Evolutionary conservation across 1,140 invertebrate genomes (phyloP).

Genomic region (Penaeus indicus): DNA sequence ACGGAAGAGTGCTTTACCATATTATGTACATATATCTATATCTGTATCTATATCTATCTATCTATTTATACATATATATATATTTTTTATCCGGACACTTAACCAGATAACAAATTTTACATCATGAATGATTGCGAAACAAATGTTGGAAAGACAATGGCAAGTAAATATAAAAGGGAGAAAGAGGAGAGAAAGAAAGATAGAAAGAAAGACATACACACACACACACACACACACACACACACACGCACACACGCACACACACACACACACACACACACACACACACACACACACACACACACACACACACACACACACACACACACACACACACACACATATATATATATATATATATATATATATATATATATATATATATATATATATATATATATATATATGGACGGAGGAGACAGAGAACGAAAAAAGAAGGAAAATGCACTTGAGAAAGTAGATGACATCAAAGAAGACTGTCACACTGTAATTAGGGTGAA

Average conservation of each 20-base stretch:
- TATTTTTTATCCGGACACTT: too few relatives aligned
- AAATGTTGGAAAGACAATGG: too few relatives aligned
- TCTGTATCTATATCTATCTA: too few relatives aligned
- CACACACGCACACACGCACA: neutral
- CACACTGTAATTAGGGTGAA: too few relatives aligned
- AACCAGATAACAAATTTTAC: too few relatives aligned
- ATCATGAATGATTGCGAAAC: too few relatives aligned
- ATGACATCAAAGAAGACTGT: neutral
- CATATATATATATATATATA: neutral
- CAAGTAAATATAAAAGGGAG: conserved; percentile 12
- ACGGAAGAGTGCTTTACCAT: too few relatives aligned
- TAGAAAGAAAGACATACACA: neutral
- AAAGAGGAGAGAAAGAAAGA: neutral
- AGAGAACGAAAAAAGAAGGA: too few relatives aligned
- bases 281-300: neutral
- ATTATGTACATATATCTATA: too few relatives aligned
- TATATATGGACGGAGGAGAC: neutral
- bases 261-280: conserved; percentile 15
- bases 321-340: neutral
- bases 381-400: neutral
- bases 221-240: neutral
- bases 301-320: neutral
- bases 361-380: neutral
- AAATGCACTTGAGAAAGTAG: neutral
- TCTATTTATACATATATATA: too few relatives aligned